A percentile compares a stretch with the other conserved stretches of the same genome.
These are phyloP conservation scores for Hapalemur alaotrensis DNA, from an alignment of 2,797 vertebrate genomes.

Conservation along the genomic window DNA sequence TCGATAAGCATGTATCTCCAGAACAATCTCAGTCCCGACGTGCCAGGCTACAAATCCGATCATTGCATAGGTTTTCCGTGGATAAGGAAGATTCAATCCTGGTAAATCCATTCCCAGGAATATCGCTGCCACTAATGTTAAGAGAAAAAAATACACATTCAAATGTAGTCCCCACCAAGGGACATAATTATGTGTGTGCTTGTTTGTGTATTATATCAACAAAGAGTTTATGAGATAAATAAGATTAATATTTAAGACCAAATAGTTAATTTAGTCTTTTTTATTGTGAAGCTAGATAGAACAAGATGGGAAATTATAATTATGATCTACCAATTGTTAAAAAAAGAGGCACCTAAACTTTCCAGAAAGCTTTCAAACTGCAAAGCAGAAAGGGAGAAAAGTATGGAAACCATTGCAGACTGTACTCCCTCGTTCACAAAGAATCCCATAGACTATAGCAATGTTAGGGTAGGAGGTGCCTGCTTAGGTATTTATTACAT, in stretches of 20 bases:
- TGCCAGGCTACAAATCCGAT: constrained; percentile 90
- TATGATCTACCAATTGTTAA: neutral
- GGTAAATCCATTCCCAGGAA: constrained; percentile 91
- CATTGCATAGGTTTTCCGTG: constrained; percentile 87
- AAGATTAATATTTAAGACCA: neutral
- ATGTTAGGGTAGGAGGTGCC: neutral
- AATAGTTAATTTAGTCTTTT: neutral
- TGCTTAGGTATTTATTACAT: neutral
- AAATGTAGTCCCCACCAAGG: neutral
- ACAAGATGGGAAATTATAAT: neutral
- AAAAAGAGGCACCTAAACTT: neutral
- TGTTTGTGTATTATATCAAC: neutral
- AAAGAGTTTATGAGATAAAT: neutral
- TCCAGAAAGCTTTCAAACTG: neutral
- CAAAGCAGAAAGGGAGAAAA: neutral
- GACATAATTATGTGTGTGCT: neutral
- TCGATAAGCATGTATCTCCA: constrained; percentile 88
- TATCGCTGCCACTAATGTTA: constrained; percentile 86
- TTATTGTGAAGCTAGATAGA: neutral
- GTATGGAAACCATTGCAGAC: neutral
- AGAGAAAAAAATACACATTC: constrained; percentile 45
- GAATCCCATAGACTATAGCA: neutral
- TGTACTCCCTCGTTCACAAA: rapidly evolving
- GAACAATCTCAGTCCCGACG: constrained; percentile 84
- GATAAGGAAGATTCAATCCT: constrained; percentile 86